Conservation (phyloP, 2,113 vertebrate species). For the Micromys minutus region DNA sequence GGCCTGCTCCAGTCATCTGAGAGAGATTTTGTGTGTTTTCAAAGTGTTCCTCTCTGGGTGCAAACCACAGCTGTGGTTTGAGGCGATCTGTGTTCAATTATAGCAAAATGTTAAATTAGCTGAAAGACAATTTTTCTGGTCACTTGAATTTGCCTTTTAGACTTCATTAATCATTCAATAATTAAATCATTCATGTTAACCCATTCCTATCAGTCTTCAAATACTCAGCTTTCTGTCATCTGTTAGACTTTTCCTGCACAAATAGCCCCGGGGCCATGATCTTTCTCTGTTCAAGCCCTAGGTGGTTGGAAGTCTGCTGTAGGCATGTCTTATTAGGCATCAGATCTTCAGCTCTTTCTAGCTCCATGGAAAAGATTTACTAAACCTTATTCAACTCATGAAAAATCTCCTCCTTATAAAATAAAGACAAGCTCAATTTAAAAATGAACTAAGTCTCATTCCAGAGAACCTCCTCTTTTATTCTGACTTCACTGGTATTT, state of each 20-base stretch:
- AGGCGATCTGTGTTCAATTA: constrained; percentile 60
- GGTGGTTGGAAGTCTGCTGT: fast-evolving
- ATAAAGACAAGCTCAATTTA: neutral
- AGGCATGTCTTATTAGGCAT: fast-evolving
- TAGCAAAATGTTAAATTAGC: constrained; percentile 72
- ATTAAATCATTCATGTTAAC: constrained; percentile 57
- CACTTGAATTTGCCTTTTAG: constrained; percentile 72
- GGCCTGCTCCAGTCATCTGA: no score
- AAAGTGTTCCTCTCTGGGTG: neutral
- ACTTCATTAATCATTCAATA: constrained; percentile 66
- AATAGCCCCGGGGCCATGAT: fast-evolving
- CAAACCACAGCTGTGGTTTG: neutral
- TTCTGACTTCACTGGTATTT: neutral
- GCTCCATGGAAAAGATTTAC: neutral
- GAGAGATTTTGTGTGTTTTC: neutral
- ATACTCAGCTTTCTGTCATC: neutral
- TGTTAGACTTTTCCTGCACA: neutral
- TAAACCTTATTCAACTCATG: neutral
- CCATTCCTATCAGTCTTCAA: neutral
- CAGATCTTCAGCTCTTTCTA: neutral
- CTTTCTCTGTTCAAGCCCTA: fast-evolving
- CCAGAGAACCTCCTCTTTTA: neutral
- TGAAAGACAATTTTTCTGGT: constrained; percentile 77
- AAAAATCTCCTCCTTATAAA: neutral
- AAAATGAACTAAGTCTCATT: neutral